phyloP scores from a whole-genome alignment of 2,113 vertebrate genomes.

The Saguinus midas region DNA sequence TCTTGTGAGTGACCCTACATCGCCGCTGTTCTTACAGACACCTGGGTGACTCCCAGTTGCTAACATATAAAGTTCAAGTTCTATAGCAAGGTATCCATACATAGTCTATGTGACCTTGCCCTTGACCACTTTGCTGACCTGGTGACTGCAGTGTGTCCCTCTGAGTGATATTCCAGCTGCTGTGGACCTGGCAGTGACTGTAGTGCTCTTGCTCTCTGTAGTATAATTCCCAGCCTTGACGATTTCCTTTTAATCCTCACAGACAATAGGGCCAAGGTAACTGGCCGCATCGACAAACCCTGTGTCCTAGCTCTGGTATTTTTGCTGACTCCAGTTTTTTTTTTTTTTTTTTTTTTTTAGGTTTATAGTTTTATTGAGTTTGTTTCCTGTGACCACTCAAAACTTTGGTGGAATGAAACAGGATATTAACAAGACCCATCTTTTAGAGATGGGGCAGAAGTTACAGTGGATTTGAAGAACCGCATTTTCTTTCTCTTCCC shows the following conservation, averaged over 20 bases:
- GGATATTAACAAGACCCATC: not conserved
- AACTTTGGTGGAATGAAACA: not conserved
- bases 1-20: not conserved
- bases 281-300: not conserved
- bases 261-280: not conserved
- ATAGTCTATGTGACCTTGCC: not conserved
- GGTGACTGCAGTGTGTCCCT: not conserved
- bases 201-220: accelerated
- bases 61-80: not conserved
- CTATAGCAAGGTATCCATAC: not conserved
- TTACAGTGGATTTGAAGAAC: not conserved
- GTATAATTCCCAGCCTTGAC: not conserved
- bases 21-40: too few species aligned
- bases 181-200: accelerated
- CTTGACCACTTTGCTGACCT: not conserved
- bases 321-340: not conserved
- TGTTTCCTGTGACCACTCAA: not conserved
- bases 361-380: not conserved
- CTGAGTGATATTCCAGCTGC: not conserved
- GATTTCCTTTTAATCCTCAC: not conserved
- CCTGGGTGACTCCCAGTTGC: not conserved
- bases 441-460: not conserved
- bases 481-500: not conserved
- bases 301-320: not conserved
- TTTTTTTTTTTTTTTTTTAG: not conserved